phyloP scores from a whole-genome alignment of 2,888 invertebrate genomes.

The Coronaproctus castanopsis region DNA sequence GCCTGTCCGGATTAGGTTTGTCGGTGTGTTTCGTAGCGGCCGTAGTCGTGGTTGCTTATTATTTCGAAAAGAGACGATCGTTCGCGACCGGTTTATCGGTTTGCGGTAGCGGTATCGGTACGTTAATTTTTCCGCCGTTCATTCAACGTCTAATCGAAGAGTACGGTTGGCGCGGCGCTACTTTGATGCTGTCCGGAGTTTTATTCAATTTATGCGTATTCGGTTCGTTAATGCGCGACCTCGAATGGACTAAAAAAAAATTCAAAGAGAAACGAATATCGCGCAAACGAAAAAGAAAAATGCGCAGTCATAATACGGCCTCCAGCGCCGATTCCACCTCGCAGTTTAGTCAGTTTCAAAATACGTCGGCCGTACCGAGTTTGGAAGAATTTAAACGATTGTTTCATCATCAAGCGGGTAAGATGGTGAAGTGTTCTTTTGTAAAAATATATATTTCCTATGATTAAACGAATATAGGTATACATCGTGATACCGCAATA shows the following conservation, averaged over 20 bases:
- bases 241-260: conserved; percentile 37
- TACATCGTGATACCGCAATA: too few relatives aligned
- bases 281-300: conserved; percentile 38
- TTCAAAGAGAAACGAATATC: conserved; percentile 31
- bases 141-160: conserved; percentile 49
- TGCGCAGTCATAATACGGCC: conserved; percentile 30
- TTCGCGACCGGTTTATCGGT: conserved; percentile 71
- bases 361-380: conserved; percentile 26
- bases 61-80: conserved; percentile 64
- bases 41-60: conserved; percentile 74
- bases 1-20: conserved; percentile 63
- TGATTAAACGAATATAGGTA: too few relatives aligned
- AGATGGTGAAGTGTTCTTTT: too few relatives aligned
- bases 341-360: conserved; percentile 31
- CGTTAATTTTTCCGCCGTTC: conserved; percentile 65
- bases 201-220: conserved; percentile 65
- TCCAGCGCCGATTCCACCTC: conserved; percentile 50
- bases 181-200: conserved; percentile 56
- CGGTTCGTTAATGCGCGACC: conserved; percentile 59
- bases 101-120: conserved; percentile 73
- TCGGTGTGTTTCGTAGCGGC: conserved; percentile 77
- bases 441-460: neutral
- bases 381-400: conserved; percentile 22
- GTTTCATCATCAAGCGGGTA: conserved; percentile 19
- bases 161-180: conserved; percentile 67